A percentile compares a stretch with the other conserved stretches of the same genome.
Evolutionary conservation across 2,888 invertebrate genomes (phyloP).

Genomic region (Flexamia atlantica): DNA sequence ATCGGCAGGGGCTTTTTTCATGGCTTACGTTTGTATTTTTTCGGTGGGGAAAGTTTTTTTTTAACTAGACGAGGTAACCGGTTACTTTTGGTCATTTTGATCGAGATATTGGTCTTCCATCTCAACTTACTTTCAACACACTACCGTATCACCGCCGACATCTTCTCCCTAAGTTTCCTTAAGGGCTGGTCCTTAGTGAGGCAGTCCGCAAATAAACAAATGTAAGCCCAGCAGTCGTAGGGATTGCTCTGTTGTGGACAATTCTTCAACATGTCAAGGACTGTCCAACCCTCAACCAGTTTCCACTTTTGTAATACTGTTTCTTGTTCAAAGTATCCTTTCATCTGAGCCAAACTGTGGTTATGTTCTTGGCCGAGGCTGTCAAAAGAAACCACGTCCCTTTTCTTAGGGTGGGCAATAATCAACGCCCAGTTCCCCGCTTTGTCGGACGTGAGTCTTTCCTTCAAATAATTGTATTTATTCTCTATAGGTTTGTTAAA

Average conservation of each 20-base stretch:
- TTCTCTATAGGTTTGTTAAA: not conserved
- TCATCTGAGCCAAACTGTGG: not conserved
- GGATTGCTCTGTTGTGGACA: not conserved
- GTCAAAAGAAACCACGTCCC: not conserved
- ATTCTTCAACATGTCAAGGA: not conserved
- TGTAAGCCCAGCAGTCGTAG: not conserved
- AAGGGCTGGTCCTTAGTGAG: not conserved
- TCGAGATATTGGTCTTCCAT: not conserved
- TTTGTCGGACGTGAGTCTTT: not conserved
- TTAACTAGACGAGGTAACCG: not conserved
- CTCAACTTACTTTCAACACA: not conserved
- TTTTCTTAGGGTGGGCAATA: not conserved
- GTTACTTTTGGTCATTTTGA: not conserved
- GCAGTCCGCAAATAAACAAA: not conserved
- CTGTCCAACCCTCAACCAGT: not conserved
- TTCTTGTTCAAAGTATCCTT: not conserved
- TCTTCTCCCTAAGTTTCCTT: not conserved
- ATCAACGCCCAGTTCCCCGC: not conserved
- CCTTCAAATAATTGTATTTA: too few species aligned
- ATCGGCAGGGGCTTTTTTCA: not conserved
- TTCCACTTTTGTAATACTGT: not conserved
- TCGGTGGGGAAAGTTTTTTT: not conserved
- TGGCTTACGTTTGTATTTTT: not conserved
- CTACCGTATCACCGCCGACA: not conserved
- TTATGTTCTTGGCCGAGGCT: not conserved